Evolutionary conservation across 92 coral and sea anemone genomes (phyloP).

Genomic region (Micromussa lordhowensis): DNA sequence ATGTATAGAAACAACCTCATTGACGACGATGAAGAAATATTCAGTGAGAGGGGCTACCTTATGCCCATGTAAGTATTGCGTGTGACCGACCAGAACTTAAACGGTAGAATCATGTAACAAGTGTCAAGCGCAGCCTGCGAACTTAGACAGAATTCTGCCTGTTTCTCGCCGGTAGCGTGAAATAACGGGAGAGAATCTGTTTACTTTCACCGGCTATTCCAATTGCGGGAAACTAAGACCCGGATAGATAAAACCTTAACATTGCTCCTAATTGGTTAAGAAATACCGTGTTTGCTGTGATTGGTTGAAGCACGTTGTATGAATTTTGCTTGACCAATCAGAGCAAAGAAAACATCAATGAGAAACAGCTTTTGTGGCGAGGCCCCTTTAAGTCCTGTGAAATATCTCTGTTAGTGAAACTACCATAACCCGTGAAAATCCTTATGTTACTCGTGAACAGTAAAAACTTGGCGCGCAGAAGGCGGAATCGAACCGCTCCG

Average conservation of each 20-base stretch:
- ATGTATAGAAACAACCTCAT: too few species aligned
- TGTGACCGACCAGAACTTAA: neutral
- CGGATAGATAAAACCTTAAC: too few species aligned
- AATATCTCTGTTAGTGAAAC: too few species aligned
- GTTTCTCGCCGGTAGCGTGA: too few species aligned
- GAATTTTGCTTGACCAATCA: neutral
- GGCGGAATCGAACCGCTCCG: conserved; percentile 99
- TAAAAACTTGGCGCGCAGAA: conserved; percentile 78
- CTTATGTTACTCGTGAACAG: neutral
- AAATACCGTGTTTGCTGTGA: neutral
- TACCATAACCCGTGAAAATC: neutral
- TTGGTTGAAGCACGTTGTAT: neutral
- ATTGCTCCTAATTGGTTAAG: neutral
- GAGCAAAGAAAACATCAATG: neutral
- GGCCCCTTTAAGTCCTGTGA: neutral
- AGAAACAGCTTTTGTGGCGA: neutral
- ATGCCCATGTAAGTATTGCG: conserved; percentile 67
- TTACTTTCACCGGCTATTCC: neutral
- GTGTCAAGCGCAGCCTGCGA: neutral
- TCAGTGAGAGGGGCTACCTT: conserved; percentile 46
- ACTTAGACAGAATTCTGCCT: too few species aligned
- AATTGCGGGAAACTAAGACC: neutral
- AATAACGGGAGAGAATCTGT: neutral
- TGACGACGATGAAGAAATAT: conserved; percentile 40
- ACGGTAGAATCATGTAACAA: neutral